phyloP scores from a whole-genome alignment of 2,888 invertebrate genomes.

The Buathra laborator region DNA sequence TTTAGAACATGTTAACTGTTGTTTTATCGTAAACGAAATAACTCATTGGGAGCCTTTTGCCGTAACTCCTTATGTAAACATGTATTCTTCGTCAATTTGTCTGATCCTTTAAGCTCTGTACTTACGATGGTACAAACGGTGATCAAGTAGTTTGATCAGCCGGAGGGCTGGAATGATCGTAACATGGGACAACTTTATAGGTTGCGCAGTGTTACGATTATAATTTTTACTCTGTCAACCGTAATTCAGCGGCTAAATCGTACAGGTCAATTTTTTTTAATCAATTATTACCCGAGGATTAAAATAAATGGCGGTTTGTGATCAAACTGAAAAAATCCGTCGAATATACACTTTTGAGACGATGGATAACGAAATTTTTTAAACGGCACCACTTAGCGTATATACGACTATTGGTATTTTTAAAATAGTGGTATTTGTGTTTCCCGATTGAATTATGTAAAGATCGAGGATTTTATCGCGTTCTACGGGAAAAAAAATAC shows the following conservation, averaged over 20 bases:
- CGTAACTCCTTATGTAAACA: conserved; percentile 41
- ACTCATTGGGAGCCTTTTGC: conserved; percentile 29
- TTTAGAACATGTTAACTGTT: background rate
- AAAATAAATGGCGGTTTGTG: no score
- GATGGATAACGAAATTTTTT: no score
- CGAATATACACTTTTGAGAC: no score
- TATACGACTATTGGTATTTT: no score
- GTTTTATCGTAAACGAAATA: background rate
- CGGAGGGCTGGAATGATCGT: conserved; percentile 41
- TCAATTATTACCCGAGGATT: no score
- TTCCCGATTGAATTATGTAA: no score
- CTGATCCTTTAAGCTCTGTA: conserved; percentile 34
- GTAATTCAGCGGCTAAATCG: background rate
- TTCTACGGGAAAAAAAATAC: no score
- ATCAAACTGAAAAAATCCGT: no score
- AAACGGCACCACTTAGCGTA: no score
- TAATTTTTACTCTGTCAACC: conserved; percentile 4
- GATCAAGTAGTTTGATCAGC: conserved; percentile 40
- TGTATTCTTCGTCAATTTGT: conserved; percentile 41
- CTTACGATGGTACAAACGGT: conserved; percentile 33
- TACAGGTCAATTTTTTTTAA: background rate
- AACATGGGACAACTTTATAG: conserved; percentile 39
- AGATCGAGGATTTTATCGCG: no score
- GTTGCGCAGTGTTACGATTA: conserved; percentile 4
- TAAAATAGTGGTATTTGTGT: no score